Percentiles rank a stretch among this genome's conserved stretches.
Conservation (phyloP, 1,140 invertebrate genomes). For the Drosophila equinoxialis region DNA sequence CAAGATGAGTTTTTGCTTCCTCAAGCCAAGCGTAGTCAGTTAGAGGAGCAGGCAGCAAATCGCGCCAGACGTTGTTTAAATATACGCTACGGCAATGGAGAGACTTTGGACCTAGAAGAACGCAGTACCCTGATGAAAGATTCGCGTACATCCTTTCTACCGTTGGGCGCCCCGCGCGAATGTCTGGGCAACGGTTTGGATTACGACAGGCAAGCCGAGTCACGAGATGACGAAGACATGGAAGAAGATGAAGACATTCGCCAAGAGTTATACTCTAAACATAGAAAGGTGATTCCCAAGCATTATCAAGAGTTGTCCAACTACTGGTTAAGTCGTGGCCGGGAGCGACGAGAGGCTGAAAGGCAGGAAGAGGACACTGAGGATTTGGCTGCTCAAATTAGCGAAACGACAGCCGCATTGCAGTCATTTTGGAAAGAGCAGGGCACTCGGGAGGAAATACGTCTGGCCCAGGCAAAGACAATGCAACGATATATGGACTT, state of each 20-base stretch:
- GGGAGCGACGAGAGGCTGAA: conserved; percentile 50
- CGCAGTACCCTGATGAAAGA: conserved; percentile 77
- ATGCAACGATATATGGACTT: conserved; percentile 92
- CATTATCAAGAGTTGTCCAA: conserved; percentile 29
- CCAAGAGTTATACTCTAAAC: conserved; percentile 26
- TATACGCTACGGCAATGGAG: conserved; percentile 61
- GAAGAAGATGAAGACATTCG: conserved; percentile 14
- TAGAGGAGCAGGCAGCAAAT: conserved; percentile 25
- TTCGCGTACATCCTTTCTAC: conserved; percentile 80
- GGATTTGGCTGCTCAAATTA: conserved; percentile 13
- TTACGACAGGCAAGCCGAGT: conserved; percentile 15
- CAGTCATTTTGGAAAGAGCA: conserved; percentile 85
- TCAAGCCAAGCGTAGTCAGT: conserved; percentile 23
- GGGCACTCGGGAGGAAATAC: conserved; percentile 83
- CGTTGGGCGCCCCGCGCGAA: conserved; percentile 66
- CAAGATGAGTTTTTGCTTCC: conserved; percentile 68
- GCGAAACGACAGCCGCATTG: conserved; percentile 51
- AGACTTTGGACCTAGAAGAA: conserved; percentile 73
- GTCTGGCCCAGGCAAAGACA: conserved; percentile 85
- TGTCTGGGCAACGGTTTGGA: conserved; percentile 49
- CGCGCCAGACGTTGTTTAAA: conserved; percentile 66
- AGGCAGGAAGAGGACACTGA: conserved; percentile 12
- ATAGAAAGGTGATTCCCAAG: conserved; percentile 28
- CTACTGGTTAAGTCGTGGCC: conserved; percentile 35
- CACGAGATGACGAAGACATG: not conserved